Base-by-base conservation (phyloP, 2,888 invertebrate genomes). In the Drosophila borealis region DNA sequence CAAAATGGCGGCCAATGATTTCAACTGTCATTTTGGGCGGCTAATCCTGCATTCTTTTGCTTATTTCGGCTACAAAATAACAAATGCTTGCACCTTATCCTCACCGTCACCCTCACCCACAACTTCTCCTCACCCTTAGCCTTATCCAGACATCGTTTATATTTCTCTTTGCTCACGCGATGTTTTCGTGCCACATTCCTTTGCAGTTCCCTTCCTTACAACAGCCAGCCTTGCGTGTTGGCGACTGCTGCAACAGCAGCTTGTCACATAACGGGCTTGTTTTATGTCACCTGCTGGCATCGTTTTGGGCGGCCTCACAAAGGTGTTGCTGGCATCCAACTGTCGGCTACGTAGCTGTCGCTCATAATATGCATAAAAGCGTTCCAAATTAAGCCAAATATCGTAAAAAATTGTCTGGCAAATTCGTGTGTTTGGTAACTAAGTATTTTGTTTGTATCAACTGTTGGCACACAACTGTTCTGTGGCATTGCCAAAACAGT, bases 201-300 rank as follows among this genome's bases (percentile, higher is more conserved):
- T 42, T 44, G 48, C 59, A 56, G 57, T 61, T 57, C 68, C 51
- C 41, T 41, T 50, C 8, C 29, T 8, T 8, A 29, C 29, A 29
- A 29, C 29, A 29, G 65, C 64, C 68, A 68, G 13, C 48, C 61
- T 87, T 70, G 84, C 87, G 89, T 84, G 89, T 70, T 77, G 61
- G 62, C 83, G 83, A 80, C 70, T 83, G 85, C 85, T 70, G 63
- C 72, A 50, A 60, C 74, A 56, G 25, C 55, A 45, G 69, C 81
- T 70, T 80, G 87, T 73, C 89, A 75, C 84, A 87, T 85, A 87
- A 87, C 87, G 71, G 80, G 84, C 89, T 85, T 87, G 89, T 85
- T 76, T 85, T 84, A 84, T 87, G 84, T 84, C 85, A 89, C 80
- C 85, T 88, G 57, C 74, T 53, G 69, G 70, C 68, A 63, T 56